Conservation (phyloP, 2,888 invertebrate species). For the Crematogaster levior region DNA sequence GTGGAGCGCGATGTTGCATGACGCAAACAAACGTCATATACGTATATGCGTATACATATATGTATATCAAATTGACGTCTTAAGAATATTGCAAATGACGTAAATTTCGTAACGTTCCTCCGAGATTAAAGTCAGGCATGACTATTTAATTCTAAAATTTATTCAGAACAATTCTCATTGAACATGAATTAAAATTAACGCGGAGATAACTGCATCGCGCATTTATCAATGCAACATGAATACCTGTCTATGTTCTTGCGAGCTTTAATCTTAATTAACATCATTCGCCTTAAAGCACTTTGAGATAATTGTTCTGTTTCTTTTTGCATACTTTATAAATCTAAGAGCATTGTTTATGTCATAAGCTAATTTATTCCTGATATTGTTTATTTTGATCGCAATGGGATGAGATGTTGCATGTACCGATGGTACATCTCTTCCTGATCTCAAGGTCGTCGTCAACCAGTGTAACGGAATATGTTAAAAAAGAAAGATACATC, state of each 20-base stretch:
- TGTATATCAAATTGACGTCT: background rate
- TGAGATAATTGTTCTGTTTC: background rate
- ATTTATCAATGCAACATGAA: background rate
- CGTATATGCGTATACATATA: background rate
- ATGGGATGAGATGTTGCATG: background rate
- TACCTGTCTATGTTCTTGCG: background rate
- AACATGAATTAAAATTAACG: background rate
- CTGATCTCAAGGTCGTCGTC: background rate
- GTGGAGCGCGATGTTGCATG: conserved; percentile 3
- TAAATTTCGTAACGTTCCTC: background rate
- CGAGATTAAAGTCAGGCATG: background rate
- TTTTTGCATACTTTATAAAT: background rate
- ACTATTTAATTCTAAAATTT: background rate
- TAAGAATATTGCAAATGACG: background rate
- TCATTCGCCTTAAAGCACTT: background rate
- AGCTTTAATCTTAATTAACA: background rate
- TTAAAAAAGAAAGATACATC: background rate
- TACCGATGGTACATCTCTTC: background rate
- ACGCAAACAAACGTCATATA: background rate
- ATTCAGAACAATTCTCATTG: background rate
- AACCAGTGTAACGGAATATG: background rate
- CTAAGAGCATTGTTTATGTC: background rate
- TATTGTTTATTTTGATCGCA: background rate
- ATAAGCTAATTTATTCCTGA: background rate
- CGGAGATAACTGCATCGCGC: background rate